Evolutionary conservation across 2,797 vertebrate species (phyloP).

Genomic region (Enoplosus armatus): DNA sequence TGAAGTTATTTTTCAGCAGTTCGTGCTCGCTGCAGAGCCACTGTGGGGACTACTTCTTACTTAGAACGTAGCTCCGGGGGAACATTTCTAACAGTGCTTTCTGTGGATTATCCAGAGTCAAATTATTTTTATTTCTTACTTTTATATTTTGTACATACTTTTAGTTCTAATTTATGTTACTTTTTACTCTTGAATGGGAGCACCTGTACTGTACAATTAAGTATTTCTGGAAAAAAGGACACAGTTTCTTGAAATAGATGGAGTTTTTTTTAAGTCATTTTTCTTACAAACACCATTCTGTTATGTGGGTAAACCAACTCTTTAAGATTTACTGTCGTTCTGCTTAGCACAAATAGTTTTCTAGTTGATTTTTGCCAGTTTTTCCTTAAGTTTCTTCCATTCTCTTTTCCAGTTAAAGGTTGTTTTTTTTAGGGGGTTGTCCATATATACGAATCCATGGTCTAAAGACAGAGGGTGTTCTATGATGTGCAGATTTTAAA

Average conservation of each 20-base stretch:
- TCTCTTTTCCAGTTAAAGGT: background rate
- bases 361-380: too few species aligned
- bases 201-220: too few species aligned
- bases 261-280: background rate
- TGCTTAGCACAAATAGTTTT: background rate
- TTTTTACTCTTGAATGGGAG: too few species aligned
- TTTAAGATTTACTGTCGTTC: too few species aligned
- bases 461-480: background rate
- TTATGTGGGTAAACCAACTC: too few species aligned
- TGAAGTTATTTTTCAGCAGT: slow-evolving; percentile 12
- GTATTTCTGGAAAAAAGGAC: too few species aligned
- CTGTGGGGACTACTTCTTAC: too few species aligned
- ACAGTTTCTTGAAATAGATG: background rate
- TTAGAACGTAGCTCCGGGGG: too few species aligned
- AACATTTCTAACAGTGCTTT: background rate
- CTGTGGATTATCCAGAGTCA: background rate
- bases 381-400: background rate
- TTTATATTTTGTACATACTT: too few species aligned
- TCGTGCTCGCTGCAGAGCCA: too few species aligned
- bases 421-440: background rate
- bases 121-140: too few species aligned
- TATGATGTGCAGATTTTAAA: background rate
- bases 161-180: too few species aligned
- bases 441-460: background rate
- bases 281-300: background rate